These are phyloP conservation scores for Drosophila pruinosa DNA, from an alignment of 1,140 invertebrate species.

Conservation along the genomic window DNA sequence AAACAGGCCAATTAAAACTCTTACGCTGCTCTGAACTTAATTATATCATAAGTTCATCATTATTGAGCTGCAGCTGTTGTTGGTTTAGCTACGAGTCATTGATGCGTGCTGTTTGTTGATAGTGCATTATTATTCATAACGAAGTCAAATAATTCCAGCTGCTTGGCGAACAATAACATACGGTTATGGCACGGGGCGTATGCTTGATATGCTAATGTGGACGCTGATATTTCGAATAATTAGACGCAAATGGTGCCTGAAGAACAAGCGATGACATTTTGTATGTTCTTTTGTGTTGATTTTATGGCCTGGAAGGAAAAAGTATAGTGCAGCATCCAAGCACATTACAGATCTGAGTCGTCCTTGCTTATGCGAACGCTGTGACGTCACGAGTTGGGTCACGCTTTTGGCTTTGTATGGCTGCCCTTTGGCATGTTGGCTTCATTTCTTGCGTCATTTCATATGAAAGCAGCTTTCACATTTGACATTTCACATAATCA, in stretches of 20 bases:
- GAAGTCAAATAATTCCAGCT: constrained; percentile 10
- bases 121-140: constrained; percentile 51
- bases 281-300: constrained; percentile 10
- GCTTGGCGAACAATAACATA: constrained; percentile 14
- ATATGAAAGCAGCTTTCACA: constrained; percentile 68
- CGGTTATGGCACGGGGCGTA: constrained; percentile 41
- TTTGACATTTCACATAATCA: constrained; percentile 75
- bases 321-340: constrained; percentile 17
- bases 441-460: constrained; percentile 76
- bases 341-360: neutral
- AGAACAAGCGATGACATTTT: constrained; percentile 25
- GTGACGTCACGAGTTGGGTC: constrained; percentile 55
- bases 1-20: constrained; percentile 71
- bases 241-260: constrained; percentile 21
- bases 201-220: constrained; percentile 31
- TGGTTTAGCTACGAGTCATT: constrained; percentile 30
- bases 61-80: constrained; percentile 38
- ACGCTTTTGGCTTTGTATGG: constrained; percentile 26
- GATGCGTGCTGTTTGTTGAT: constrained; percentile 52
- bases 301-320: constrained; percentile 43
- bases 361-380: neutral
- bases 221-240: constrained; percentile 53
- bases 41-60: constrained; percentile 36
- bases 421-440: constrained; percentile 58
- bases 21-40: constrained; percentile 69